Conservation (phyloP, 1,140 invertebrate genomes). For the Sinella curviseta region DNA sequence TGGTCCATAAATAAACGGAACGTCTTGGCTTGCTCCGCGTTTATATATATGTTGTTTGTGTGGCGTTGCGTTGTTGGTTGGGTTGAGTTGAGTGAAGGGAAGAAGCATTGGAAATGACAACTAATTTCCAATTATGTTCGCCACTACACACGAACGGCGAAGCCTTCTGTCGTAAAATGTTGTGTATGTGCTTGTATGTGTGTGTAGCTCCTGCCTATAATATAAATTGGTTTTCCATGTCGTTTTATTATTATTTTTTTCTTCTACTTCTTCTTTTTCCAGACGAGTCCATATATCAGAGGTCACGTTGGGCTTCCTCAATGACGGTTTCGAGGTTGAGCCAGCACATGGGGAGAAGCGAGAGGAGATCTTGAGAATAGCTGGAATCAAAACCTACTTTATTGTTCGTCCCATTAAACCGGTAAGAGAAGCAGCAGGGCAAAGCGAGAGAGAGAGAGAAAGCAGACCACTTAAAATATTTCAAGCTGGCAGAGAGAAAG, state of each 20-base stretch:
- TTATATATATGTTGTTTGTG: too few relatives aligned
- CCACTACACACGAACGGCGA: not conserved
- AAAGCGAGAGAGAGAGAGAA: not conserved
- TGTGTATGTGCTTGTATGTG: not conserved
- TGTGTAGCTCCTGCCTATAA: not conserved
- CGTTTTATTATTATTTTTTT: not conserved
- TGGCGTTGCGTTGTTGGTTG: too few relatives aligned
- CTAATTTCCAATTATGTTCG: not conserved
- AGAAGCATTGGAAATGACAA: not conserved
- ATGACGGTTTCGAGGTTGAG: conserved; percentile 92
- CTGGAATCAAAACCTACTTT: conserved; percentile 87
- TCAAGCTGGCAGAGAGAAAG: not conserved
- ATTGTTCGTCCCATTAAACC: conserved; percentile 83
- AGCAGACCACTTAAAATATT: not conserved
- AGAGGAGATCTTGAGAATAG: conserved; percentile 80
- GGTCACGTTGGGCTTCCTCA: conserved; percentile 83
- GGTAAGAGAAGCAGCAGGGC: conserved; percentile 52
- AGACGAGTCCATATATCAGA: conserved; percentile 88
- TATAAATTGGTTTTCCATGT: not conserved
- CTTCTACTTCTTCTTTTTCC: not conserved
- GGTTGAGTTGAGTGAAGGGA: not conserved
- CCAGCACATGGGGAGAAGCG: conserved; percentile 84
- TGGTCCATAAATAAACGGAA: too few relatives aligned
- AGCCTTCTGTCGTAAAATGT: not conserved
- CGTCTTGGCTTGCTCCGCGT: too few relatives aligned